Evolutionary conservation across 2,113 vertebrate genomes (phyloP), one percentile per base, ranked within the genome.

Genomic region (Burhinus oedicnemus): DNA sequence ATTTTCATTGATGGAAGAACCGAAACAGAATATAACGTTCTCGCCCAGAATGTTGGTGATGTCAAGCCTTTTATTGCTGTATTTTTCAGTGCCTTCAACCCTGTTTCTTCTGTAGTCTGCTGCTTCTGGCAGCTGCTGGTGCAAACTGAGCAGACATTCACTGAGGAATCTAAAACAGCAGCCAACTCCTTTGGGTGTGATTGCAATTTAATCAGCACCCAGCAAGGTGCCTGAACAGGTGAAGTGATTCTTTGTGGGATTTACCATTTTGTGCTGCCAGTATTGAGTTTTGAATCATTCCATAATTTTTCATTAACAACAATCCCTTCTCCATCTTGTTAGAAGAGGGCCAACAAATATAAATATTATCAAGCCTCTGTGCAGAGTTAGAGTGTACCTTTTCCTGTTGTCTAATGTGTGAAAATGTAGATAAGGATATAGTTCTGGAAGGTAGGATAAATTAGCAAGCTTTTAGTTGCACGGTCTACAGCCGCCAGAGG

Each of bases 151-250:
- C 51, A 86, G 89, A 60, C 21, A 34, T 49, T 36, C 36, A 18
- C 61, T 91, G 82, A 85, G 66, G 40, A 71, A 76, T 82, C 54
- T 94, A 80, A 94, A 85, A 14, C 30, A 11, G 78, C 49, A 45
- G 66, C 75, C 87, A 88, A 42, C 30, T 88, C 70, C n/a, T 93
- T 44, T 76, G 65, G 38, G 34, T 82, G 66, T 80, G 57, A 76
- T 57, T 77, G 71, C 61, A 76, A 83, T 91, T 93, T 94, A 80
- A 93, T 93, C 93, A 87, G 49, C 57, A 70, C 66, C 36, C 62
- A 90, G 86, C 61, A 91, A 93, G 54, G 49, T 83, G 49, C 45
- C 71, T 49, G 45, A 69, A 57, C 19, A 87, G 66, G 62, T 91
- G 74, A 71, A 85, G 22, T 72, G 36, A 91, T 83, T 91, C 34